These are phyloP conservation scores for Trachymyrmex cornetzi DNA, from an alignment of 1,140 invertebrate genomes.

Conservation along the genomic window DNA sequence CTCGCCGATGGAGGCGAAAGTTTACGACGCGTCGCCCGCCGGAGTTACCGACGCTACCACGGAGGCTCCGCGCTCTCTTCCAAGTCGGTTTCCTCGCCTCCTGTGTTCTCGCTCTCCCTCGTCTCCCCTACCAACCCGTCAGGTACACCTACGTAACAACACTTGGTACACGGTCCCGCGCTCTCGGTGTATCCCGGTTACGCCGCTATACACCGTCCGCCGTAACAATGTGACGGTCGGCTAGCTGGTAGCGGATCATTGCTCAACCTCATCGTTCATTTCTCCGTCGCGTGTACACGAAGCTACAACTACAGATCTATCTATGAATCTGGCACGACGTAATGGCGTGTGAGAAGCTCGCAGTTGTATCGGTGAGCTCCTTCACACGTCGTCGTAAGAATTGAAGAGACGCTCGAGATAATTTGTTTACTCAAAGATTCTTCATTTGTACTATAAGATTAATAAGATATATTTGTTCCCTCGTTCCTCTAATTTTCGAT, in stretches of 20 bases:
- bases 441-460: not conserved
- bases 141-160: constrained; percentile 75
- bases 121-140: constrained; percentile 37
- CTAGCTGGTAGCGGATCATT: constrained; percentile 76
- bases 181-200: constrained; percentile 72
- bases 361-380: not conserved
- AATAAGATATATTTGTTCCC: not conserved
- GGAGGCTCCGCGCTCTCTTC: constrained; percentile 68
- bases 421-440: not conserved
- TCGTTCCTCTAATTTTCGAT: not conserved
- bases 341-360: not conserved
- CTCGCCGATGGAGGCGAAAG: constrained; percentile 84
- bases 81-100: constrained; percentile 60
- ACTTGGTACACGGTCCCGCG: constrained; percentile 72
- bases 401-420: not conserved
- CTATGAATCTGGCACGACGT: constrained; percentile 1
- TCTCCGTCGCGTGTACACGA: constrained; percentile 29
- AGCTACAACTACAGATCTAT: constrained; percentile 40
- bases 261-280: constrained; percentile 74
- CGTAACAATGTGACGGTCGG: constrained; percentile 75
- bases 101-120: constrained; percentile 19
- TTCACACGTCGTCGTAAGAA: not conserved
- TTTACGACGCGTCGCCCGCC: constrained; percentile 84
- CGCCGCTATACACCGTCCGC: constrained; percentile 70
- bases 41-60: constrained; percentile 84